These are phyloP conservation scores for Eleginops maclovinus DNA, from an alignment of 2,113 vertebrate species.

Conservation along the genomic window DNA sequence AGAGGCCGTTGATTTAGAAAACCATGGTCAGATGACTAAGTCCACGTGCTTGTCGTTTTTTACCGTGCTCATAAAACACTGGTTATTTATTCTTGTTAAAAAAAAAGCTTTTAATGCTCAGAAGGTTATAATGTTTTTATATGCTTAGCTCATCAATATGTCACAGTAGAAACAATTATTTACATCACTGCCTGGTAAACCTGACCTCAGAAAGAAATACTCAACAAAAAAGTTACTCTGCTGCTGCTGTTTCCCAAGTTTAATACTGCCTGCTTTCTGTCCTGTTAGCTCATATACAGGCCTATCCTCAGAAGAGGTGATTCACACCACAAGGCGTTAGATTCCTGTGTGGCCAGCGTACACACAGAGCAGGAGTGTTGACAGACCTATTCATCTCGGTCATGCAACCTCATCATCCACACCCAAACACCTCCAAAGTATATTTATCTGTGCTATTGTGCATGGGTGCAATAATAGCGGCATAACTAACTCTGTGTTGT, in stretches of 20 bases:
- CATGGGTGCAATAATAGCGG: slow-evolving; percentile 2
- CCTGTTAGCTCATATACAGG: slow-evolving; percentile 18
- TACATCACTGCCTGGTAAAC: too few species aligned
- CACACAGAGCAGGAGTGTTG: slow-evolving; percentile 27
- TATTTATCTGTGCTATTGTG: slow-evolving; percentile 27
- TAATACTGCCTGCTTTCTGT: slow-evolving; percentile 17
- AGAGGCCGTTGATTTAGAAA: too few species aligned
- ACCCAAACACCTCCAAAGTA: slow-evolving; percentile 23
- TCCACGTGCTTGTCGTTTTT: neutral
- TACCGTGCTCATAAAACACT: neutral
- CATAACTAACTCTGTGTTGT: neutral
- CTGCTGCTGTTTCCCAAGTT: slow-evolving; percentile 15
- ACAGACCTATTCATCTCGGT: slow-evolving; percentile 45
- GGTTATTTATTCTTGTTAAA: neutral
- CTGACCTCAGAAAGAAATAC: neutral
- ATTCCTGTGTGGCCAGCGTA: slow-evolving; percentile 49
- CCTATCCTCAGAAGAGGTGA: slow-evolving; percentile 37
- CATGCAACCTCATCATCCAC: slow-evolving; percentile 36
- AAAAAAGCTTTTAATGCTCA: neutral
- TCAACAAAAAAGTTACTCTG: neutral
- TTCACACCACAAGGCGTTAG: slow-evolving; percentile 42
- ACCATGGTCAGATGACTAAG: neutral
- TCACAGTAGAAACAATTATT: too few species aligned
- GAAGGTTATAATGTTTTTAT: too few species aligned
- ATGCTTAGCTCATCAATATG: too few species aligned